phyloP scores from a whole-genome alignment of 2,113 vertebrate species.

The Ammospiza nelsoni region DNA sequence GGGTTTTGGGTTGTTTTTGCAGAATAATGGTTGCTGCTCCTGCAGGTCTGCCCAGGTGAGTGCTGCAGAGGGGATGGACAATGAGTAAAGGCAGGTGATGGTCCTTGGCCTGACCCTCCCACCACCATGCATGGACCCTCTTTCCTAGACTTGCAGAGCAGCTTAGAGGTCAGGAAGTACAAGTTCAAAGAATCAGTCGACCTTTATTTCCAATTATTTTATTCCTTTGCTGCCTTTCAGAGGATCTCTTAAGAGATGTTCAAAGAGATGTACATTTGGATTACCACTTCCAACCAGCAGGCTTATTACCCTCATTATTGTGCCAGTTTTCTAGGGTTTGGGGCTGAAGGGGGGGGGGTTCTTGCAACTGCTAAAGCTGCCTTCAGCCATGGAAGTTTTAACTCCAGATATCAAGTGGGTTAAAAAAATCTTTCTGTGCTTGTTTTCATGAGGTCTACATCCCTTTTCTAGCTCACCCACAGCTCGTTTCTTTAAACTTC shows the following conservation, averaged over 20 bases:
- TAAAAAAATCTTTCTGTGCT: not conserved
- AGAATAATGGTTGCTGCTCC: not conserved
- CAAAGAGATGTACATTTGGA: not conserved
- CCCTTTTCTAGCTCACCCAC: not conserved
- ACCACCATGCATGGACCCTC: too few relatives aligned
- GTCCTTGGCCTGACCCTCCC: not conserved
- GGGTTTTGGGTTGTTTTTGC: not conserved
- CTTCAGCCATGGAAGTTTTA: not conserved
- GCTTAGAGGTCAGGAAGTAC: not conserved
- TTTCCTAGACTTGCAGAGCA: not conserved
- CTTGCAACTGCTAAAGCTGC: not conserved
- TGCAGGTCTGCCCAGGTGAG: not conserved
- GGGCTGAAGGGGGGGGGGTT: not conserved
- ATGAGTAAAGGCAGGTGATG: not conserved
- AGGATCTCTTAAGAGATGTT: not conserved
- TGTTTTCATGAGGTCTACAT: not conserved
- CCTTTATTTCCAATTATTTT: not conserved
- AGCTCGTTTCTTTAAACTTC: conserved; percentile 3
- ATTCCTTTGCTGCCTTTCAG: not conserved
- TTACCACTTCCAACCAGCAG: not conserved
- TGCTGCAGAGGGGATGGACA: not conserved
- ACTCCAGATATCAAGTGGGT: not conserved
- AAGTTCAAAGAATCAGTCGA: not conserved
- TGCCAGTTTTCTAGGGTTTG: not conserved
- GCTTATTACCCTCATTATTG: not conserved